Base-by-base conservation (phyloP, 2,888 invertebrate species). In the Drosophila bunnanda region DNA sequence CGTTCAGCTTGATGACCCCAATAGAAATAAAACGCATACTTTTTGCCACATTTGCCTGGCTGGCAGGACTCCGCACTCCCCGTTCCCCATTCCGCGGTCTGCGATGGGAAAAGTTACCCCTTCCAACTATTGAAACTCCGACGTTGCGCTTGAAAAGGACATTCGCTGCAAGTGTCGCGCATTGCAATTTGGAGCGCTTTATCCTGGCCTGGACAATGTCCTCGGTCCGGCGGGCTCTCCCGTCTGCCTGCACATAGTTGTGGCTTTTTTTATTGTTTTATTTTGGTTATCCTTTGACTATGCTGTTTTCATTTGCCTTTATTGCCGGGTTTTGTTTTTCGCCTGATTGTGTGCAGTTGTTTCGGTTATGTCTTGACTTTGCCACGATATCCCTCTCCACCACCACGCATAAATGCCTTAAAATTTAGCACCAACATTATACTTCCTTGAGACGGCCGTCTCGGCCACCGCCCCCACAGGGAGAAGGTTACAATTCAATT, bases 1-100 rank as follows among this genome's bases (percentile, higher is more conserved):
- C 73, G 76, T 71, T 79, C 86, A 74, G 69, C 81, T 77, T 77
- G 70, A 79, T 82, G 83, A 86, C 83, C 82, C 83, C 80, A 85
- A 85, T 86, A 82, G 74, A 82, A 86, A 86, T 80, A 83, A 86
- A 86, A 86, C 77, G 80, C 83, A 80, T 75, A 73, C 83, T 75
- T 76, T 62, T 72, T 57, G 78, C 70, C 69, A 69, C 80, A 78
- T 66, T 68, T 58, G 52, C 53, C 52, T 44, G 67, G 39, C 32
- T 46, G 13, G 36, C 30, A 13, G 46, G 43, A 13, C 20, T 57
- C 22, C 7, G 34, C 4, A 8, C n/a, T 38, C 28, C n/a, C 30
- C 46, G 22, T n/a, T 20, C 55, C 30, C 30, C 41, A 9, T 9
- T 6, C 20, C 10, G n/a, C 10, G 46, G 46, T 8, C n/a, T n/a